Percentiles rank a stretch among this genome's conserved stretches.
Conservation (phyloP, 2,797 vertebrate genomes). For the Cyclura pinguis region DNA sequence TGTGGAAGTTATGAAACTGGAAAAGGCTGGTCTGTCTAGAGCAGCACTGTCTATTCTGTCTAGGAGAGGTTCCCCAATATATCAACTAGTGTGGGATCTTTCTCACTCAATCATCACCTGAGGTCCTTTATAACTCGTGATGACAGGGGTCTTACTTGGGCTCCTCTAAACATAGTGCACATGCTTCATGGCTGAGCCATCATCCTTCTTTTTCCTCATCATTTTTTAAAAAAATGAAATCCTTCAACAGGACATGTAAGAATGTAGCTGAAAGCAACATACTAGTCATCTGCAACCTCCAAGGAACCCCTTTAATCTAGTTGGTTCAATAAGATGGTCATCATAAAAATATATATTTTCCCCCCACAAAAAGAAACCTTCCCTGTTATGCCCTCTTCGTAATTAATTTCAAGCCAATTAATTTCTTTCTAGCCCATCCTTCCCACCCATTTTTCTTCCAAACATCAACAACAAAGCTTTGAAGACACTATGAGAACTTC, state of each 20-base stretch:
- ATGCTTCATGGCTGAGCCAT: too few species aligned
- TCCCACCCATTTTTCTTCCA: neutral
- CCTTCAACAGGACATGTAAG: neutral
- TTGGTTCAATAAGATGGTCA: neutral
- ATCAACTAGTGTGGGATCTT: neutral
- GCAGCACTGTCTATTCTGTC: too few species aligned
- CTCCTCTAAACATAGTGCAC: neutral
- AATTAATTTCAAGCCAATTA: constrained; percentile 11
- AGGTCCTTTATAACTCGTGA: neutral
- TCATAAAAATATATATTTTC: neutral
- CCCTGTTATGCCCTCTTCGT: neutral
- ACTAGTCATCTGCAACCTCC: neutral
- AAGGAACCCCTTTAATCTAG: neutral
- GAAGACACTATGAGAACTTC: neutral
- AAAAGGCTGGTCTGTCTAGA: neutral
- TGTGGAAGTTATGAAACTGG: neutral
- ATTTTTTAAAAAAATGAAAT: neutral
- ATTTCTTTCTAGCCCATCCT: constrained; percentile 18
- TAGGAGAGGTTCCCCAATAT: neutral
- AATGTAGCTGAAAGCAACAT: neutral
- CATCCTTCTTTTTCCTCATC: neutral
- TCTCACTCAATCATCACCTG: neutral
- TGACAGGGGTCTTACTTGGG: neutral
- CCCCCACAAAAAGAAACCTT: neutral
- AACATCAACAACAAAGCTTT: neutral